Evolutionary conservation across 2,888 invertebrate genomes (phyloP).

Genomic region (Ichneumon xanthorius): DNA sequence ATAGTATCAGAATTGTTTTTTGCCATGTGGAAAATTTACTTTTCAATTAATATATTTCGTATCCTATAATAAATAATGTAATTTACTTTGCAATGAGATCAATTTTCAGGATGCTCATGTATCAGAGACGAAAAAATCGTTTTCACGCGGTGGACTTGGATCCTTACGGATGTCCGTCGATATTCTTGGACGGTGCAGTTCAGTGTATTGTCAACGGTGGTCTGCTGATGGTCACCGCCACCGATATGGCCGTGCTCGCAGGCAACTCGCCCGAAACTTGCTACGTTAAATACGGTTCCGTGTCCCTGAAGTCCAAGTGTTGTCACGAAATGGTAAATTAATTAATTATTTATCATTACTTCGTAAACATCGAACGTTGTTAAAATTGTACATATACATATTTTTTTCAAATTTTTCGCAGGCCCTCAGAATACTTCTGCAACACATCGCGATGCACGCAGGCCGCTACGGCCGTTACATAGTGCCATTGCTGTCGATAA

Average conservation of each 20-base stretch:
- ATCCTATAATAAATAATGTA: not conserved
- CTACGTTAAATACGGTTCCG: slow-evolving; percentile 95
- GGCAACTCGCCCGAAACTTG: slow-evolving; percentile 98
- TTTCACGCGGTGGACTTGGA: slow-evolving; percentile 98
- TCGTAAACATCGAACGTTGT: not conserved
- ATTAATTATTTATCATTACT: slow-evolving; percentile 3
- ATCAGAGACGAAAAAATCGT: slow-evolving; percentile 89
- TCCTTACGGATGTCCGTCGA: slow-evolving; percentile 98
- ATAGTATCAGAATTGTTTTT: not conserved
- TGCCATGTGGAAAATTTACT: not conserved
- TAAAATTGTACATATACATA: not conserved
- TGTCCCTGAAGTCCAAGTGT: slow-evolving; percentile 93
- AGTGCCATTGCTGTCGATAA: slow-evolving; percentile 94
- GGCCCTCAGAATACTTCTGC: slow-evolving; percentile 96
- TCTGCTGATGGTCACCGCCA: slow-evolving; percentile 96
- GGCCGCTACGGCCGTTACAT: slow-evolving; percentile 97
- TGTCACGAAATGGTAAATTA: slow-evolving; percentile 96
- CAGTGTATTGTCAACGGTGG: slow-evolving; percentile 93
- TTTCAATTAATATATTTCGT: not conserved
- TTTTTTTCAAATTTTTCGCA: slow-evolving; percentile 81
- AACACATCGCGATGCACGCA: slow-evolving; percentile 96
- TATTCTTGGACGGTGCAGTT: slow-evolving; percentile 96
- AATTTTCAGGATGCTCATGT: slow-evolving; percentile 92
- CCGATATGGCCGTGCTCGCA: slow-evolving; percentile 98
- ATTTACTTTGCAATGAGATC: slow-evolving; percentile 22